Conservation (phyloP, 2,797 vertebrate genomes). For the Sternotherus odoratus region DNA sequence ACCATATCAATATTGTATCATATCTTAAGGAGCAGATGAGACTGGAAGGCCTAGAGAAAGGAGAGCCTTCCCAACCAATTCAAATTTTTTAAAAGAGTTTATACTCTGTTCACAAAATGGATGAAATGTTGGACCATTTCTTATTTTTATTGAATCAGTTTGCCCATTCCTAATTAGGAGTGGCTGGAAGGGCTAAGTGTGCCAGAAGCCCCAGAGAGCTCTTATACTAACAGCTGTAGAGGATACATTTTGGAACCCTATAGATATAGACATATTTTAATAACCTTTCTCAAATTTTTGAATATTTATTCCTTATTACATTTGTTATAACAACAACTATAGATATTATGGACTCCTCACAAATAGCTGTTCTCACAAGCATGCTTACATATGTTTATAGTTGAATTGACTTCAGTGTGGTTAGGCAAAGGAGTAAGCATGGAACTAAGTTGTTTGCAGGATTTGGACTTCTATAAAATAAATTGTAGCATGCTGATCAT, state of each 20-base stretch:
- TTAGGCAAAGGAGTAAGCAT: not conserved
- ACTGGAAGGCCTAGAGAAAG: not conserved
- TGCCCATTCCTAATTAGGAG: not conserved
- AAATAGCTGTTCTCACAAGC: not conserved
- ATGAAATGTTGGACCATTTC: not conserved
- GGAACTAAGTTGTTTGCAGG: not conserved
- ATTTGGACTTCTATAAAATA: not conserved
- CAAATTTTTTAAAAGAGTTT: not conserved
- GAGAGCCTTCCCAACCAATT: not conserved
- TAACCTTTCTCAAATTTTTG: not conserved
- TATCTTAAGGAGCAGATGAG: not conserved
- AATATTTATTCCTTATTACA: not conserved
- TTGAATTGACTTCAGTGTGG: not conserved
- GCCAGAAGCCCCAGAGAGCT: not conserved
- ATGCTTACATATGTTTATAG: not conserved
- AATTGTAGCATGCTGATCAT: not conserved
- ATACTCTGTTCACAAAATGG: not conserved
- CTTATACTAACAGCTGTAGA: not conserved
- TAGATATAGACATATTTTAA: not conserved
- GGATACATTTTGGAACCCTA: not conserved
- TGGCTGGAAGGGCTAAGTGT: not conserved
- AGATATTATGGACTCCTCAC: not conserved
- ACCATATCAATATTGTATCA: not conserved
- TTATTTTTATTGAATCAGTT: not conserved
- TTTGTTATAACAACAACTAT: not conserved